Evolutionary conservation across 2,888 invertebrate genomes (phyloP), one percentile per base, ranked within the genome.

Genomic region (Stegana nigrithorax): DNA sequence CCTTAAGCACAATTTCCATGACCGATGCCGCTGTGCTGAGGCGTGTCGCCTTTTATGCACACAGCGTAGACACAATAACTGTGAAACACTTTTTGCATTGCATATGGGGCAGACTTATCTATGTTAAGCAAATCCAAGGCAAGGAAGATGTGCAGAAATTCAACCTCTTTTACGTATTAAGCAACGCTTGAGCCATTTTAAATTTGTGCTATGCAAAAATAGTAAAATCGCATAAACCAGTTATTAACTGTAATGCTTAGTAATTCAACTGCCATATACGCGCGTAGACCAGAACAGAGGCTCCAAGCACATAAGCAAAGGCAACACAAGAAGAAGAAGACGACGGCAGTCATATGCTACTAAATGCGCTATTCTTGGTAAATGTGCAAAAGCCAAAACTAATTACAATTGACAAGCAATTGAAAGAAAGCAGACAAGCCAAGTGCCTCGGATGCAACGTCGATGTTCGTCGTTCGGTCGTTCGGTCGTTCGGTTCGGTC

Each of bases 381-480:
- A 63, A 63, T 78, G 79, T 53, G 66, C 75, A 79, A 77, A 76
- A 69, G 74, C 81, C 76, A 75, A 70, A 81, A 81, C 81, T 78
- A 78, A 80, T 73, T 78, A 70, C 81, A 81, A 80, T 73, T 75
- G 74, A 73, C 83, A 81, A 72, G 73, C 73, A 73, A 75, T 70
- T 72, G 70, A 45, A 56, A 56, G 47, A 32, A 56, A n/a, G 51
- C 56, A 51, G 29, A 27, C 50, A 61, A 67, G 62, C 59, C 1
- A 23, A 25, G 32, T 26, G 4, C 26, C 39, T 32, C 51, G 45
- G 23, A 59, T 42, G 59, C 59, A 62, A 50, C 63, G 64, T 45
- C 23, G 53, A 3, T 47, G 32, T 47, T n/a, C n/a, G n/a, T n/a
- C n/a, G n/a, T n/a, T n/a, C n/a, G n/a, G n/a, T n/a, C n/a, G n/a